Evolutionary conservation across 1,140 invertebrate genomes (phyloP).

Genomic region (Drosophila tsacasi): DNA sequence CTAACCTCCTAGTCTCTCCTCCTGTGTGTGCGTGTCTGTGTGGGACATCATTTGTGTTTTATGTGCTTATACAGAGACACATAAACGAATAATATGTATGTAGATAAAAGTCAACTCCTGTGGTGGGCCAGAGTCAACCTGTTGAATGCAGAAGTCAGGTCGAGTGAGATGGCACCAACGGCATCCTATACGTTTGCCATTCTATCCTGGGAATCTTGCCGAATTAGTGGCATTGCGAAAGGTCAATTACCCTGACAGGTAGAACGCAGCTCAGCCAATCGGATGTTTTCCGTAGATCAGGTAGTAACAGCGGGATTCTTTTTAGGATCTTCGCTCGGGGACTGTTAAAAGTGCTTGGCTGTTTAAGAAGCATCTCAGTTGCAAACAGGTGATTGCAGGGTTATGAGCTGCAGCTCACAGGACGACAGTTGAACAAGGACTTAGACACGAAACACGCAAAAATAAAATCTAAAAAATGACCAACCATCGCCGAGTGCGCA

Average conservation of each 20-base stretch:
- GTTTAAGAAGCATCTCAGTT: slow-evolving; percentile 68
- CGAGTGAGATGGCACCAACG: slow-evolving; percentile 24
- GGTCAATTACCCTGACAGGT: slow-evolving; percentile 74
- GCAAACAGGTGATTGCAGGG: slow-evolving; percentile 78
- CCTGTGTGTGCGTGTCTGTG: slow-evolving; percentile 31
- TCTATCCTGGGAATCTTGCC: slow-evolving; percentile 37
- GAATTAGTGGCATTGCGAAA: slow-evolving; percentile 68
- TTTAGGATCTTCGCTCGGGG: slow-evolving; percentile 18
- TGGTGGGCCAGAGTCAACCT: slow-evolving; percentile 70
- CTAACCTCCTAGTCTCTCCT: background rate
- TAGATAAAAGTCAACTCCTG: slow-evolving; percentile 71
- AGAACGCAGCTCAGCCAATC: slow-evolving; percentile 56
- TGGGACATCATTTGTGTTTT: slow-evolving; percentile 43
- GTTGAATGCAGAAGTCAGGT: slow-evolving; percentile 53
- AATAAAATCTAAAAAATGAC: slow-evolving; percentile 60
- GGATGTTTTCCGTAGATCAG: slow-evolving; percentile 20
- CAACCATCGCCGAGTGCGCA: slow-evolving; percentile 73
- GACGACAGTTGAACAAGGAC: background rate
- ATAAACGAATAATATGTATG: slow-evolving; percentile 15
- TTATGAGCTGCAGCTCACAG: slow-evolving; percentile 44
- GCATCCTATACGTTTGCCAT: slow-evolving; percentile 54
- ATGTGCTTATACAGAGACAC: slow-evolving; percentile 37
- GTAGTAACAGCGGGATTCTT: slow-evolving; percentile 24
- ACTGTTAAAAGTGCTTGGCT: slow-evolving; percentile 62
- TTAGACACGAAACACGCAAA: background rate